Evolutionary conservation across 2,797 vertebrate genomes (phyloP), one percentile per base, ranked within the genome.

Genomic region (Lycodopsis pacificus): DNA sequence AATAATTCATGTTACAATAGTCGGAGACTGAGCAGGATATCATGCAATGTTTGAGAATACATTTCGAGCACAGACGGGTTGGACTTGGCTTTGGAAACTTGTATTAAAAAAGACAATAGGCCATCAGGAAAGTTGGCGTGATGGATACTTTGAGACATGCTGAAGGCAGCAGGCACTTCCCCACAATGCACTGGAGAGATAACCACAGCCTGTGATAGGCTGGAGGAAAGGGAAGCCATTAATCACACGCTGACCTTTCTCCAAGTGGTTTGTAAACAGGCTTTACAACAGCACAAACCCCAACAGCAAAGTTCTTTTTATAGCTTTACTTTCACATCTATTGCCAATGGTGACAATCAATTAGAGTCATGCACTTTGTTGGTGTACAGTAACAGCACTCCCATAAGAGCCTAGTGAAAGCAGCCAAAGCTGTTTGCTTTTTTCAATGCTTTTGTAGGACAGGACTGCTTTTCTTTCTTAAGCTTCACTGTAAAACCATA

Each of bases 161-260:
- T 77, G 30, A 46, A 84, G 76, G 73, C 68, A 73, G 78, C 89
- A 92, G 74, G 75, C 86, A 93, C 89, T 94, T 95, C 94, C 94
- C 85, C 76, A 76, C 83, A 86, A 89, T 94, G 92, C 83, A 81
- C 78, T 34, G 75, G 76, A 79, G 87, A 93, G 93, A 95, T 94
- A 94, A 94, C 84, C 54, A 2, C 76, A 48, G 80, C 30, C 68
- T 85, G 72, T 83, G 85, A 92, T 90, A 92, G 88, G 73, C 36
- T 22, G 80, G 74, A 91, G 93, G 94, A 87, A 93, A 91, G 65
- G 93, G 95, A 95, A 94, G 81, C 85, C 89, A 91, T 94, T 84
- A 85, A 68, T 95, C 91, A 92, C 32, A 64, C 34, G 70, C 48
- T 89, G 91, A 94, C 91, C 89, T 92, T 94, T 93, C 75, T 85